Evolutionary conservation across 2,797 vertebrate species (phyloP), one percentile per base, ranked within the genome.

Genomic region (Sebastes elongatus): DNA sequence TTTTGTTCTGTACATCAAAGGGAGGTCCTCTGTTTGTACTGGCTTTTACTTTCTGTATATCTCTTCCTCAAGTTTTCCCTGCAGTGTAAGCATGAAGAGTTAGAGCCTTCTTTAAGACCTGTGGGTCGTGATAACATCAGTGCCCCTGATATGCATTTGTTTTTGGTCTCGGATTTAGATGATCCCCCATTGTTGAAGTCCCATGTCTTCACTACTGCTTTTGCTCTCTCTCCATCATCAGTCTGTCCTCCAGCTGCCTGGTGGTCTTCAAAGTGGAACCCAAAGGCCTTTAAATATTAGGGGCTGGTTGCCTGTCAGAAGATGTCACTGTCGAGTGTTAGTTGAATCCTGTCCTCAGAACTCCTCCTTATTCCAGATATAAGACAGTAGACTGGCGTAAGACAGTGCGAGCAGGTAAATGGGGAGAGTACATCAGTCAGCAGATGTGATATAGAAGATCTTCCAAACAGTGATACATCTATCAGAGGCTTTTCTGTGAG

Each of bases 1-100:
- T 87, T 92, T 80, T 71, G 55, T 81, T 76, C 73, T 74, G 70
- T 78, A 84, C 86, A 91, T 93, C 88, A 93, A 91, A 93, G 68
- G 16, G 25, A 38, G 20, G 9, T 76, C 49, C 85, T 78, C 28
- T 90, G 86, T 88, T 93, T 91, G 74, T 42, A 42, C 83, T 86
- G 88, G 77, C 86, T 75, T 82, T 73, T 66, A 65, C 32, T 82
- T 76, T 78, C 57, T 57, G 56, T 77, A 59, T 57, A 69, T 76
- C 73, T 70, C 77, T 63, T 84, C 76, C 52, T 71, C 60, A 13
- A n/a, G 20, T 55, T 71, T 73, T 38, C 74, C 69, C 65, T 75
- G 70, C 72, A 76, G 65, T 63, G 35, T 61, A 23, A 79, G 59
- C 59, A 74, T 27, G 57, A 52, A 62, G 60, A 71, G 59, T 76